A percentile compares a stretch with the other conserved stretches of the same genome.
These are phyloP conservation scores for Tiliqua scincoides DNA, from an alignment of 2,113 vertebrate genomes.

Conservation along the genomic window DNA sequence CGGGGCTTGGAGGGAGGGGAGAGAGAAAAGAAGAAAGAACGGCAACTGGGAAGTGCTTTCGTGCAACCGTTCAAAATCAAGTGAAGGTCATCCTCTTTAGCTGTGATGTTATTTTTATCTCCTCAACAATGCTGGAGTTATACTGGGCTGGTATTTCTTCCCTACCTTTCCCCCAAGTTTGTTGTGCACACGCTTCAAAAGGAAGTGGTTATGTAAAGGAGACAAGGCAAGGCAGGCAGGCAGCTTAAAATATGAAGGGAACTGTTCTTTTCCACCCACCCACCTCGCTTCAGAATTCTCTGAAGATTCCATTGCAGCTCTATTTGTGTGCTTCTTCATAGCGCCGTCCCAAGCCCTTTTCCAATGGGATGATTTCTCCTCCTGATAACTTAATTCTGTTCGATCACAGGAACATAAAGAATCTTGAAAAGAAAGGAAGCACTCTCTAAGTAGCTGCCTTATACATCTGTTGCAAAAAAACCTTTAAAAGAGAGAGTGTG, in stretches of 20 bases:
- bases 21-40: neutral
- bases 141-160: constrained; percentile 24
- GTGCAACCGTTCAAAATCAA: constrained; percentile 10
- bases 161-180: neutral
- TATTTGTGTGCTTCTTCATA: constrained; percentile 34
- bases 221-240: constrained; percentile 38
- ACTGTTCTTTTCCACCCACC: constrained; percentile 23
- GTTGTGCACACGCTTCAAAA: constrained; percentile 14
- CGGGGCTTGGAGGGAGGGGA: neutral
- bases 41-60: neutral
- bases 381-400: constrained; percentile 65
- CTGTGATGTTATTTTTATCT: constrained; percentile 49
- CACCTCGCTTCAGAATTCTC: constrained; percentile 1
- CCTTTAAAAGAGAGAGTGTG: constrained; percentile 40
- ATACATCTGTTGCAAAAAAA: neutral
- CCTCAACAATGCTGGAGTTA: constrained; percentile 39
- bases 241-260: constrained; percentile 40
- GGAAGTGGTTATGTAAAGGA: constrained; percentile 43
- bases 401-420: constrained; percentile 54
- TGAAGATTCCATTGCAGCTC: neutral
- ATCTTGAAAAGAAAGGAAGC: constrained; percentile 52
- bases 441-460: constrained; percentile 57
- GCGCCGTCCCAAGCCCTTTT: constrained; percentile 27
- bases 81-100: constrained; percentile 40
- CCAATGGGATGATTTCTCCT: constrained; percentile 45